These are phyloP conservation scores for Xestobium rufovillosum DNA, from an alignment of 2,888 invertebrate genomes.

Conservation along the genomic window DNA sequence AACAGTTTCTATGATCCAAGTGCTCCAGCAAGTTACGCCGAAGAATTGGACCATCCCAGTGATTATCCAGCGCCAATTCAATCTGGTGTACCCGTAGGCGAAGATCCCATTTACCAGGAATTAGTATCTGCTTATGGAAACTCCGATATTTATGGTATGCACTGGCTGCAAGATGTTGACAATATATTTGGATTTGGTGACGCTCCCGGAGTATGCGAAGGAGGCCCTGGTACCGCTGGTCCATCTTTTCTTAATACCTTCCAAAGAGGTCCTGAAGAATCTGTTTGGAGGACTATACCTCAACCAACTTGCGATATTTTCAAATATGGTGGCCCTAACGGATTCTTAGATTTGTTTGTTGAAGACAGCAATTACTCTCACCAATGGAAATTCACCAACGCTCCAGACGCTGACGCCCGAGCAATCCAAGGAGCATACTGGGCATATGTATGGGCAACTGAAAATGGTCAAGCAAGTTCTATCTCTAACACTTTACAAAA, in stretches of 20 bases:
- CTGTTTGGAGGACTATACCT: conserved; percentile 27
- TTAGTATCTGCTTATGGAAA: conserved; percentile 22
- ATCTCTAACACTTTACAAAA: conserved; percentile 21
- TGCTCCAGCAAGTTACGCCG: conserved; percentile 24
- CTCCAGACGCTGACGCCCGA: conserved; percentile 23
- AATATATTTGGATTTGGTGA: conserved; percentile 20
- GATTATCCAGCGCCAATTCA: conserved; percentile 24
- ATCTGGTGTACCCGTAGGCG: conserved; percentile 18
- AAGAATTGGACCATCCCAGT: conserved; percentile 22
- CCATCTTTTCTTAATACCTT: conserved; percentile 27
- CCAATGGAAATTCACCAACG: conserved; percentile 27
- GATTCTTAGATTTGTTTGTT: conserved; percentile 23
- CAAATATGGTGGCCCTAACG: conserved; percentile 24
- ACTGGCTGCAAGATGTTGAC: conserved; percentile 26
- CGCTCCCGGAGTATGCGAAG: conserved; percentile 20
- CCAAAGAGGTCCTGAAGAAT: conserved; percentile 26
- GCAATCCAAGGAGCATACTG: conserved; percentile 27
- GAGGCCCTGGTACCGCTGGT: conserved; percentile 17
- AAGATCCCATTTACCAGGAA: conserved; percentile 25
- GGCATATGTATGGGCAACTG: conserved; percentile 25
- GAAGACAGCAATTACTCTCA: conserved; percentile 25
- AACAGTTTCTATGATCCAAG: conserved; percentile 21
- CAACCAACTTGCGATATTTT: conserved; percentile 27
- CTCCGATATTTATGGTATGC: conserved; percentile 24
- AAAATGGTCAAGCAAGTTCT: conserved; percentile 18